phyloP scores from a whole-genome alignment of 2,888 invertebrate species.

The Lepidochrysops patricia region DNA sequence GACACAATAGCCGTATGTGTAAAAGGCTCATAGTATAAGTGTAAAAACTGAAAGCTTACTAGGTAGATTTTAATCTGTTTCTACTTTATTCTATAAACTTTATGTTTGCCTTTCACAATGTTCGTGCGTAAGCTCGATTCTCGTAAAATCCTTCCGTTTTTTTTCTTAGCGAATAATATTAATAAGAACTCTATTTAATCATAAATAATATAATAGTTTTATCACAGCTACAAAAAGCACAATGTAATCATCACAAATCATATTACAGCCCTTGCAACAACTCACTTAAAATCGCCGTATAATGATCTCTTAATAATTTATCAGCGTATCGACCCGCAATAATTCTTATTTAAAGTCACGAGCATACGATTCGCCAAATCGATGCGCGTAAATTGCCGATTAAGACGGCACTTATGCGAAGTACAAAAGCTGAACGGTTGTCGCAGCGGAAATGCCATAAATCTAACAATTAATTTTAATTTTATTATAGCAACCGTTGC shows the following conservation, averaged over 20 bases:
- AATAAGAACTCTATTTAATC: too few species aligned
- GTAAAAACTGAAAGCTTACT: too few species aligned
- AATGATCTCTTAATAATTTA: constrained; percentile 12
- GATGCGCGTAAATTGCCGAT: constrained; percentile 54
- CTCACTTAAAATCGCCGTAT: constrained; percentile 2
- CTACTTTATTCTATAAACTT: too few species aligned
- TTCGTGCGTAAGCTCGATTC: too few species aligned
- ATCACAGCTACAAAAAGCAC: background rate
- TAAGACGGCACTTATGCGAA: constrained; percentile 52
- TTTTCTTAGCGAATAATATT: too few species aligned
- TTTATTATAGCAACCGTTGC: constrained; percentile 56
- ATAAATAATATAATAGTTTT: too few species aligned
- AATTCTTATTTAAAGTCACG: constrained; percentile 18
- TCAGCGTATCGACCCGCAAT: constrained; percentile 13
- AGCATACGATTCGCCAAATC: constrained; percentile 31
- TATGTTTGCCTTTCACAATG: too few species aligned
- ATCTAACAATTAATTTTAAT: constrained; percentile 59
- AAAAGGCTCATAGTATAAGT: too few species aligned
- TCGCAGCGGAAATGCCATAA: constrained; percentile 46
- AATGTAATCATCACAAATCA: background rate
- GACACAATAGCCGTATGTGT: too few species aligned
- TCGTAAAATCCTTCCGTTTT: too few species aligned
- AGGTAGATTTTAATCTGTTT: too few species aligned
- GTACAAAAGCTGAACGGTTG: constrained; percentile 48
- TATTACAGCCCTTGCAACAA: background rate